Evolutionary conservation across 2,113 vertebrate species (phyloP), one percentile per base, ranked within the genome.

Genomic region (Neogobius melanostomus): DNA sequence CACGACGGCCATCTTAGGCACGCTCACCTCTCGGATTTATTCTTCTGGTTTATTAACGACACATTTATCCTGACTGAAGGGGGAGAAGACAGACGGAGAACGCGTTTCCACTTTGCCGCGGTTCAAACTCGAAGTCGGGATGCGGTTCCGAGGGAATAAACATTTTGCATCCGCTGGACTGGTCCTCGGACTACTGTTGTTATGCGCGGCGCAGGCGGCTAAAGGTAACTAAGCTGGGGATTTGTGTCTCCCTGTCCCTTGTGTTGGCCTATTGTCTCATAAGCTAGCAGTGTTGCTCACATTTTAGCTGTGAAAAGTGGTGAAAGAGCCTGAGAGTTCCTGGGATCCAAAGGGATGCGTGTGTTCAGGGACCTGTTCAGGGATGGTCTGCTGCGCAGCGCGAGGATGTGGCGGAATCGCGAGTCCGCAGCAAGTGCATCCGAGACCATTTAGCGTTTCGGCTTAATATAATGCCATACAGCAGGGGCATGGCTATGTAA

Each of bases 1-100:
- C 85, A 87, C 89, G 91, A 92, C 93, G 91, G 92, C 93, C 93
- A 94, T 94, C 88, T 94, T 94, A 93, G 90, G 42, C 42, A 84
- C 78, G 73, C 80, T 79, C 87, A 91, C 92, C 89, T 81, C 68
- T 84, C 86, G 92, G 87, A 89, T 90, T 89, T 84, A 84, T 88
- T 87, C 74, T 86, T 80, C 66, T 75, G 85, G 80, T 64, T 69
- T 75, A 53, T 77, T 16, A 64, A 68, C 76, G 36, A 78, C 76
- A 65, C 66, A 65, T 52, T 74, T 47, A 59, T 71, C 62, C 74
- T 49, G 72, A 75, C 74, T 64, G 80, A 72, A 73, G 62, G 52
- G 64, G 76, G 69, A 53, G 52, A 76, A 72, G 75, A 70, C 10
- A 7, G 3, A 88, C 85, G 69, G 82, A 81, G 80, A 48, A 48